Evolutionary conservation across 1,140 invertebrate genomes (phyloP), one percentile per base, ranked within the genome.

Genomic region (Drusus annulatus): DNA sequence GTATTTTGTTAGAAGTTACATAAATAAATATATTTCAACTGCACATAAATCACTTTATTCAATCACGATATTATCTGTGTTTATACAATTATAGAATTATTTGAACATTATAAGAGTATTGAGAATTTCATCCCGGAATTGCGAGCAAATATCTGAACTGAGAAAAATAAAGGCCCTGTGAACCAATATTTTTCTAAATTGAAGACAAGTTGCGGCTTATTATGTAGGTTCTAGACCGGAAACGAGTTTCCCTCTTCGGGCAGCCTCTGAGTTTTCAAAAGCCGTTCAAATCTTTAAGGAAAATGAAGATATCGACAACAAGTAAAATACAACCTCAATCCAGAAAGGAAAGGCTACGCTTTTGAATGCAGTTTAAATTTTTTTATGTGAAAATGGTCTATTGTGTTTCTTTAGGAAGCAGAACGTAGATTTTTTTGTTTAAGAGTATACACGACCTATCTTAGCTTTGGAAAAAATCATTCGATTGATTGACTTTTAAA

Each of bases 181-280:
- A 69, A 69, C 51, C 65, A 69, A 69, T 69, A 69, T 69, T 69
- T 69, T 69, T 69, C 17, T 69, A 51, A 69, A 69, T 69, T 23
- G 65, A 45, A 69, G 65, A 69, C 65, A 69, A 69, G 65, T 51
- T 69, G 65, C 65, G 31, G 65, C 65, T 69, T 69, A 69, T 69
- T 69, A 69, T 23, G 65, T 17, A 69, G 65, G 31, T 51, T 51
- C 65, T 23, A 69, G 65, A 69, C 31, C 65, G 65, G 65, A 69
- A 69, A 50, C 65, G 31, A 25, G 25, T 45, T 50, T 69, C 36
- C 31, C 36, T 69, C 36, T 51, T 50, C 65, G 8, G 36, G 31
- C n/a, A 69, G 65, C 6, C 31, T 50, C 0, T n/a, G 21, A 45
- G 65, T 17, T 2, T 50, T 17, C 65, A 69, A 69, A 45, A 36